Percentiles rank a stretch among this genome's conserved stretches.
Evolutionary conservation across 2,113 vertebrate species (phyloP).

Genomic region (Macrotis lagotis): DNA sequence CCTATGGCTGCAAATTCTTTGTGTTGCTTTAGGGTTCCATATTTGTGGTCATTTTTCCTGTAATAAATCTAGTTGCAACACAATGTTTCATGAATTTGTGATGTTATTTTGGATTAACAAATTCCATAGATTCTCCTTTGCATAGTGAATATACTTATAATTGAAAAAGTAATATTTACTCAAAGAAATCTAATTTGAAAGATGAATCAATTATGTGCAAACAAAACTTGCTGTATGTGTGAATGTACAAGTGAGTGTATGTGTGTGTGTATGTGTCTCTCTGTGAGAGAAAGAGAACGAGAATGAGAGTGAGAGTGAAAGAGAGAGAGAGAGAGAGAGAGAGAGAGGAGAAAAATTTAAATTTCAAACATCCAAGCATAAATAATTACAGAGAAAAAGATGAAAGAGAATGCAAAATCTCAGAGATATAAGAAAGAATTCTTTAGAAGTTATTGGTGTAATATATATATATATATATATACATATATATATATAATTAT

Average conservation of each 20-base stretch:
- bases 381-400: constrained; percentile 21
- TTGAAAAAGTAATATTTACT: background rate
- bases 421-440: background rate
- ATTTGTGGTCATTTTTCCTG: no score
- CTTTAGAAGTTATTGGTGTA: background rate
- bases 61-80: background rate
- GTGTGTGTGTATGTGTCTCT: background rate
- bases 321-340: no score
- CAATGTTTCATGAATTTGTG: background rate
- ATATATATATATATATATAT: background rate
- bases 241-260: no score
- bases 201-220: background rate
- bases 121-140: background rate
- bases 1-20: background rate
- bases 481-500: background rate
- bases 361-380: background rate
- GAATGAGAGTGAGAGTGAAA: background rate
- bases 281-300: background rate
- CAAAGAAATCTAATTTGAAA: background rate
- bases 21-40: background rate
- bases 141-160: background rate
- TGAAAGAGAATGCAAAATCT: background rate
- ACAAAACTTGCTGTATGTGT: background rate
- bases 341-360: background rate
- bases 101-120: no score